phyloP scores from a whole-genome alignment of 92 coral and sea anemone genomes.

The Actinostola sp. region DNA sequence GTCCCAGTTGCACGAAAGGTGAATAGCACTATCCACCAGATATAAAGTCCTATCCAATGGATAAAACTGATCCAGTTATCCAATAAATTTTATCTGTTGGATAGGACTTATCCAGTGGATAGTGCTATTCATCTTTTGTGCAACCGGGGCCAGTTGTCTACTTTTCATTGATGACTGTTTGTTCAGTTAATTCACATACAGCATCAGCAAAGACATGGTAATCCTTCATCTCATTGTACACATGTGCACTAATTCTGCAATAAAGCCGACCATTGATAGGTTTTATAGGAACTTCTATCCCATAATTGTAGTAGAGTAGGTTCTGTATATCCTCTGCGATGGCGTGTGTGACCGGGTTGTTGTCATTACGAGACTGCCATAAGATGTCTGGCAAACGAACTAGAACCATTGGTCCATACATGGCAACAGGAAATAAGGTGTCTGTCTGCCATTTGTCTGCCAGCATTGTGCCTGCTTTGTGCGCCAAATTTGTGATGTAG shows the following conservation, averaged over 20 bases:
- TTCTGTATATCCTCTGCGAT: constrained; percentile 60
- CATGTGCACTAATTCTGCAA: constrained; percentile 62
- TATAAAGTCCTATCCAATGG: too few species aligned
- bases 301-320: constrained; percentile 48
- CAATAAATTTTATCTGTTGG: too few species aligned
- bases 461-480: constrained; percentile 54
- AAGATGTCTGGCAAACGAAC: constrained; percentile 61
- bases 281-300: constrained; percentile 65
- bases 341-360: not conserved
- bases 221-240: constrained; percentile 55
- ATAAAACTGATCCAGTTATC: too few species aligned
- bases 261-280: constrained; percentile 53
- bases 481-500: constrained; percentile 57
- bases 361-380: constrained; percentile 14
- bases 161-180: constrained; percentile 1
- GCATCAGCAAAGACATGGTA: constrained; percentile 48
- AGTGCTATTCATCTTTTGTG: too few species aligned
- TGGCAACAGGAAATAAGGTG: constrained; percentile 44
- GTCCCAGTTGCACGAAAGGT: too few species aligned
- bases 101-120: too few species aligned
- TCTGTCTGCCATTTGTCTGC: constrained; percentile 58
- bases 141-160: too few species aligned
- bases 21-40: too few species aligned
- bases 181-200: constrained; percentile 20
- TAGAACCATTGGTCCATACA: constrained; percentile 74